phyloP scores from a whole-genome alignment of 2,888 invertebrate species.

The Malthinus seriepunctatus region DNA sequence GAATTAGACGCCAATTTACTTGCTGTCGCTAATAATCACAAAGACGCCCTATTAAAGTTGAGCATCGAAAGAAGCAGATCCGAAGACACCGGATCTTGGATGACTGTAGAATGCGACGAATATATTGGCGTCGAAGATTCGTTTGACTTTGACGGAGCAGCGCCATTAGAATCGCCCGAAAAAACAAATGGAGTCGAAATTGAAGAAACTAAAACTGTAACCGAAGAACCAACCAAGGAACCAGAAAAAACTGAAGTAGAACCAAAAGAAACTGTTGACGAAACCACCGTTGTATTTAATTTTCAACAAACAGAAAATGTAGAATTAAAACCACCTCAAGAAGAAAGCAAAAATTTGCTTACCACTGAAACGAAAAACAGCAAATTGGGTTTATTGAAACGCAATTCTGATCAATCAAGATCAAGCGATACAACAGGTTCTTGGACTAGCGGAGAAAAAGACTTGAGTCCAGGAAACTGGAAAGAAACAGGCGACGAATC shows the following conservation, averaged over 20 bases:
- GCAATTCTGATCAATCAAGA: slow-evolving; percentile 74
- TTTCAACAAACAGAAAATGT: slow-evolving; percentile 27
- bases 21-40: slow-evolving; percentile 57
- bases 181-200: slow-evolving; percentile 32
- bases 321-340: slow-evolving; percentile 25
- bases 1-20: slow-evolving; percentile 57
- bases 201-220: slow-evolving; percentile 11
- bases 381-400: slow-evolving; percentile 62
- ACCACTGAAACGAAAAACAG: slow-evolving; percentile 58
- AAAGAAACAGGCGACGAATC: slow-evolving; percentile 75
- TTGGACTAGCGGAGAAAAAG: slow-evolving; percentile 80
- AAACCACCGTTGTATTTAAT: slow-evolving; percentile 10
- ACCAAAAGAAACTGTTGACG: slow-evolving; percentile 16
- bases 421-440: slow-evolving; percentile 77
- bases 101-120: slow-evolving; percentile 70
- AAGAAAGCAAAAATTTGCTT: slow-evolving; percentile 38
- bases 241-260: slow-evolving; percentile 5
- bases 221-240: slow-evolving; percentile 11
- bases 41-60: slow-evolving; percentile 56
- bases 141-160: slow-evolving; percentile 57
- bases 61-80: slow-evolving; percentile 61
- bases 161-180: slow-evolving; percentile 46
- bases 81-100: slow-evolving; percentile 71
- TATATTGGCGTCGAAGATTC: slow-evolving; percentile 67
- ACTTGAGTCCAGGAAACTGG: slow-evolving; percentile 61